Percentiles rank a stretch among this genome's conserved stretches.
Evolutionary conservation across 2,888 invertebrate species (phyloP).

Genomic region (Stenichneumon culpator): DNA sequence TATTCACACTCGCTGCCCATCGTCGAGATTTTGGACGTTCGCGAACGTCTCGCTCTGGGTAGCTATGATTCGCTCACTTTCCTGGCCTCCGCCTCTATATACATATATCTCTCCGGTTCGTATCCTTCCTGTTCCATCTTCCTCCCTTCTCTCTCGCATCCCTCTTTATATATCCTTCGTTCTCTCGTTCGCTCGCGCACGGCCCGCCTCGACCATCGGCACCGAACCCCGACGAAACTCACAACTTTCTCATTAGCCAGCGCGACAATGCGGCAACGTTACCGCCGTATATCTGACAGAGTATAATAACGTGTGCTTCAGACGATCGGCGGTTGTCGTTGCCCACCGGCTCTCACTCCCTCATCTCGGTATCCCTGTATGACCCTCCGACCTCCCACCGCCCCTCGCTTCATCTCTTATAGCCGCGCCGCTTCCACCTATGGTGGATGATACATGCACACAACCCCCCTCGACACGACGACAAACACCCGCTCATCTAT

Average conservation of each 20-base stretch:
- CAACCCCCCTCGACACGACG: constrained; percentile 38
- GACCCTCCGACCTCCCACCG: constrained; percentile 64
- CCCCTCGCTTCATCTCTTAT: constrained; percentile 63
- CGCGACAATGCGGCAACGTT: constrained; percentile 80
- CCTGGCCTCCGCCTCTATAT: background rate
- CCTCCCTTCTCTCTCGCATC: constrained; percentile 33
- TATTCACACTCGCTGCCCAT: constrained; percentile 34
- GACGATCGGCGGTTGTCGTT: constrained; percentile 79
- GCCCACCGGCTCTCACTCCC: constrained; percentile 70
- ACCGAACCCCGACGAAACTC: constrained; percentile 51
- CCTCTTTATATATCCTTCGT: constrained; percentile 18
- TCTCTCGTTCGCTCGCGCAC: constrained; percentile 19
- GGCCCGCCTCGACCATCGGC: constrained; percentile 21
- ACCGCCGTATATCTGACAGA: constrained; percentile 73
- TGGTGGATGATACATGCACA: constrained; percentile 5
- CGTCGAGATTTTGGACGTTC: constrained; percentile 49
- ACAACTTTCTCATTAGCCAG: constrained; percentile 83
- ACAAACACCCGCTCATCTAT: constrained; percentile 40
- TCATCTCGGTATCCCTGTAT: constrained; percentile 39
- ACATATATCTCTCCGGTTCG: constrained; percentile 25
- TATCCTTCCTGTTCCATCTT: constrained; percentile 41
- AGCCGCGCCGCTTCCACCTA: constrained; percentile 48
- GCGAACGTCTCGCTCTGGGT: constrained; percentile 15
- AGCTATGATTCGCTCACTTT: constrained; percentile 6
- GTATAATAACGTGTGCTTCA: constrained; percentile 79